These are phyloP conservation scores for Ernsta delagoae DNA, from an alignment of 2,888 invertebrate species.

Conservation along the genomic window DNA sequence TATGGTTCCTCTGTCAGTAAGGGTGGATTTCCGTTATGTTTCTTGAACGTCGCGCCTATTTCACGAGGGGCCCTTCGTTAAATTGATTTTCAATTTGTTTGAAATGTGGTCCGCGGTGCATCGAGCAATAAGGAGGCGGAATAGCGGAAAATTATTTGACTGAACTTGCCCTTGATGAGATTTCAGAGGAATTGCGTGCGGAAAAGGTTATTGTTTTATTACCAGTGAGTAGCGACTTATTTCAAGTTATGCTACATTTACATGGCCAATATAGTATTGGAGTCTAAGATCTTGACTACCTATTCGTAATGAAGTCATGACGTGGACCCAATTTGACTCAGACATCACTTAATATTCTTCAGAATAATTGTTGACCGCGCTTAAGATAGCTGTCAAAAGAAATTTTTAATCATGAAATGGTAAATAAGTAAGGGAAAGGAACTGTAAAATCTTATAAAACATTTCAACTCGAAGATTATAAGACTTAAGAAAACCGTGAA, in stretches of 20 bases:
- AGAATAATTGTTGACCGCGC: no score
- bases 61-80: constrained; percentile 69
- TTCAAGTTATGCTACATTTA: no score
- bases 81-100: constrained; percentile 84
- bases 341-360: no score
- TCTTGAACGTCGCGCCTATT: constrained; percentile 59
- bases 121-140: constrained; percentile 73
- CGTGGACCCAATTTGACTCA: no score
- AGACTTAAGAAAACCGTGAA: neutral
- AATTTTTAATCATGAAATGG: neutral
- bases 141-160: constrained; percentile 78
- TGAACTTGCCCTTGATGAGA: constrained; percentile 68
- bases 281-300: no score
- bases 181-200: constrained; percentile 62
- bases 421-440: neutral
- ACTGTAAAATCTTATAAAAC: neutral
- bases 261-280: no score
- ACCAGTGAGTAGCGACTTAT: neutral
- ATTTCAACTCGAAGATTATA: neutral
- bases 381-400: no score
- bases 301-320: no score
- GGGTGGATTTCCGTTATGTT: constrained; percentile 43
- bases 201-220: constrained; percentile 10
- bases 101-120: constrained; percentile 79
- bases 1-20: constrained; percentile 7